Percentiles rank a stretch among this genome's conserved stretches.
Conservation (phyloP, 1,140 invertebrate species). For the Acromyrmex heyeri region DNA sequence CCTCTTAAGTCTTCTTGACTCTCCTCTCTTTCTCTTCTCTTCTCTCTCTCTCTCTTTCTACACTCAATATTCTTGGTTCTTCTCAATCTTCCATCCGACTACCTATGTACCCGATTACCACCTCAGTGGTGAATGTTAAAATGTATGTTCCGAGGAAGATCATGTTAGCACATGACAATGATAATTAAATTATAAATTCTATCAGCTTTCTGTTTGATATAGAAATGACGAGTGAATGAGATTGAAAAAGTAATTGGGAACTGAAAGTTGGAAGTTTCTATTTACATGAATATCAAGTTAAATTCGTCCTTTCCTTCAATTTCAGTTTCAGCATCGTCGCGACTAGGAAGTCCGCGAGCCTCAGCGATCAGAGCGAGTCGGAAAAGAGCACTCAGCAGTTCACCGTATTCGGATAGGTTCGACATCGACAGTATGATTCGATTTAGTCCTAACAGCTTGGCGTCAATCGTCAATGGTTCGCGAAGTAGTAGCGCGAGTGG, state of each 20-base stretch:
- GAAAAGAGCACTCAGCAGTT: constrained; percentile 97
- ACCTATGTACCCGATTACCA: constrained; percentile 22
- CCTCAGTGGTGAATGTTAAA: constrained; percentile 13
- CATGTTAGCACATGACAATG: not conserved
- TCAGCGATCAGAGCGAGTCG: constrained; percentile 91
- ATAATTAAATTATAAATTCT: constrained; percentile 41
- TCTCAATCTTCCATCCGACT: constrained; percentile 9
- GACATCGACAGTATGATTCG: constrained; percentile 98
- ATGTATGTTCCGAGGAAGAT: not conserved
- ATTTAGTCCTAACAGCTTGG: constrained; percentile 97
- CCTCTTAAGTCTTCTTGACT: not conserved
- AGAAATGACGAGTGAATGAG: not conserved
- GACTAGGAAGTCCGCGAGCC: constrained; percentile 90
- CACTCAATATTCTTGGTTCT: constrained; percentile 11
- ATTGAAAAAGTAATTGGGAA: not conserved
- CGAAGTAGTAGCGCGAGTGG: constrained; percentile 95
- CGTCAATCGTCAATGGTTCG: constrained; percentile 96
- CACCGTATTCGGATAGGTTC: constrained; percentile 97
- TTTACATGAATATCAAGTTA: not conserved
- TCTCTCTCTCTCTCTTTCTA: constrained; percentile 17
- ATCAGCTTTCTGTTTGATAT: not conserved
- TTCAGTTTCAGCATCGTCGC: constrained; percentile 88
- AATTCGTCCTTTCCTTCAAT: not conserved
- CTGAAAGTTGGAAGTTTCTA: constrained; percentile 17
- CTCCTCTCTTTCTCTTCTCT: constrained; percentile 7